Base-by-base conservation (phyloP, 1,140 invertebrate genomes). In the Batillaria attramentaria region DNA sequence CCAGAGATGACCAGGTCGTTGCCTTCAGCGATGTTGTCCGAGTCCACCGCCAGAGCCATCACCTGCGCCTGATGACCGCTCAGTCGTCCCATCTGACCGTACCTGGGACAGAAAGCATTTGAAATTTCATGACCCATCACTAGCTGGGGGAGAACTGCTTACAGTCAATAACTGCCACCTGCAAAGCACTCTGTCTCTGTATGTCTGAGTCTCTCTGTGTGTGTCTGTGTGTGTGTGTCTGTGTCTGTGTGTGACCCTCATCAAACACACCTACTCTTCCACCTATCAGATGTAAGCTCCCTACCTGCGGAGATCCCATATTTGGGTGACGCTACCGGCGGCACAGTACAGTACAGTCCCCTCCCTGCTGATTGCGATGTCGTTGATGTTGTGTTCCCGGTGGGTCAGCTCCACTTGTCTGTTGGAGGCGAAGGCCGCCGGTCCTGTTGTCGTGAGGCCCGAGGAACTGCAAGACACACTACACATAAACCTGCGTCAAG, bases 61-160 rank as follows among this genome's bases (percentile, higher is more conserved):
- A 97, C 94, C 16, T 95, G 94, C 20, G 96, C 95, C 79, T 95
- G 94, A 90, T 97, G 96, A n/a, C 95, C 95, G 89, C 93, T 94
- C 54, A 97, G 87, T 89, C 95, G 95, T 37, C 95, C 95, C 75
- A 94, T 92, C 69, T 94, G 93, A 72, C 93, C 93, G 89, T 94
- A 93, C 90, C 94, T 89, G 78, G n/a, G 57, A n/a, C n/a, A n/a
- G n/a, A n/a, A n/a, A n/a, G n/a, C n/a, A n/a, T 69, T 8, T 13
- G 24, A 50, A 13, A 24, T 50, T 13, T 24, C 13, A 50, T 50
- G 46, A 24, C 24, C 46, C 13, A 24, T 24, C 46, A 13, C 13
- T 13, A 13, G 46, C 46, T 50, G 13, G 13, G 46, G 24, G 24
- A 13, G 46, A 24, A 13, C 46, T 13, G 46, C 24, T 50, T 50